Percentiles rank a stretch among this genome's conserved stretches.
These are phyloP conservation scores for Prunella strophiata DNA, from an alignment of 2,797 vertebrate species.

Conservation along the genomic window DNA sequence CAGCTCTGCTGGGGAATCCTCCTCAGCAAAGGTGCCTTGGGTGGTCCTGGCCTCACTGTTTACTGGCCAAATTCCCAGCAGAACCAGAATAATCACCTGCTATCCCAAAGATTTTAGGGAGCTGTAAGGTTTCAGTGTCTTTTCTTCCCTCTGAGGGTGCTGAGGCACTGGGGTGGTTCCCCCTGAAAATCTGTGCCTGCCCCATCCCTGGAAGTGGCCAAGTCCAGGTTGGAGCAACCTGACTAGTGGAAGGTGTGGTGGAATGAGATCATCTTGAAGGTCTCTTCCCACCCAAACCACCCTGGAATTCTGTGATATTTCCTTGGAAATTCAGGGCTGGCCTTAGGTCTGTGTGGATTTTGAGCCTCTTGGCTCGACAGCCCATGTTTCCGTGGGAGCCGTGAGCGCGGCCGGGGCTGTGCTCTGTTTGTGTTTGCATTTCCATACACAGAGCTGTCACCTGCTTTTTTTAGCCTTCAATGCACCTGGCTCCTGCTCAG, in stretches of 20 bases:
- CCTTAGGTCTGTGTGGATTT: neutral
- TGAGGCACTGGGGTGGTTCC: neutral
- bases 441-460: neutral
- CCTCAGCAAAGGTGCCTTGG: neutral
- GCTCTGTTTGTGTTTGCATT: neutral
- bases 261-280: too few species aligned
- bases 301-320: neutral
- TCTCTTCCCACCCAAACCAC: neutral
- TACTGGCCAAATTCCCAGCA: neutral
- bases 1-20: neutral
- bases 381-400: neutral
- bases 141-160: neutral
- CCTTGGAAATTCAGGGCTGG: rapidly evolving
- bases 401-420: rapidly evolving
- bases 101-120: rapidly evolving
- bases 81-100: neutral
- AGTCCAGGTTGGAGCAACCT: neutral
- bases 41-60: rapidly evolving
- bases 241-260: neutral
- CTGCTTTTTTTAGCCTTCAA: neutral
- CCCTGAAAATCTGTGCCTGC: neutral
- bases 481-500: neutral
- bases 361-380: rapidly evolving
- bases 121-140: neutral
- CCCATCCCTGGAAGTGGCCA: neutral